Evolutionary conservation across 2,113 vertebrate species (phyloP).

Genomic region (Cathartes aura): DNA sequence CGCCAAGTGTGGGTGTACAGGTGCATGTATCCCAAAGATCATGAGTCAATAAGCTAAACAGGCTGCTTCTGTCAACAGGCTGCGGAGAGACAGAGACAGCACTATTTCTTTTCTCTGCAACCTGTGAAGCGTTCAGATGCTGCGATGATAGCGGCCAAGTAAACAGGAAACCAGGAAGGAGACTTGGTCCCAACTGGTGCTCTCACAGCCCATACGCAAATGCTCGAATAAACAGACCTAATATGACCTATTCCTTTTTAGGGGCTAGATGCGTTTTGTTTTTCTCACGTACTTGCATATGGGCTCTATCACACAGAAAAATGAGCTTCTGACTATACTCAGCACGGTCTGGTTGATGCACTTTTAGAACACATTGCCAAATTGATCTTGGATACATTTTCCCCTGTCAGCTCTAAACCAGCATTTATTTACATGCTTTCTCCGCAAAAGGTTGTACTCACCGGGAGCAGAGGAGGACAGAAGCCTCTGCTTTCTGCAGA

Average conservation of each 20-base stretch:
- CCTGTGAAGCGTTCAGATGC: background rate
- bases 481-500: background rate
- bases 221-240: background rate
- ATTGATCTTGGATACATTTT: conserved; percentile 18
- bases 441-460: conserved; percentile 9
- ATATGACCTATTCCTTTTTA: background rate
- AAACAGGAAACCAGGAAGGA: background rate
- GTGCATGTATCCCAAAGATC: rapidly evolving
- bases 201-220: background rate
- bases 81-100: background rate
- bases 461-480: background rate
- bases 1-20: rapidly evolving
- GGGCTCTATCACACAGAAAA: background rate
- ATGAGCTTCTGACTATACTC: background rate
- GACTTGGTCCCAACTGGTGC: background rate
- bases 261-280: background rate
- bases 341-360: background rate
- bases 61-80: background rate
- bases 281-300: background rate
- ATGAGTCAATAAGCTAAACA: background rate
- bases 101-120: background rate
- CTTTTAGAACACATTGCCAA: background rate
- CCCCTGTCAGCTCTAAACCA: background rate
- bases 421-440: background rate
- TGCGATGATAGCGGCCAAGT: background rate